Evolutionary conservation across 2,113 vertebrate genomes (phyloP).

Genomic region (Pica pica): DNA sequence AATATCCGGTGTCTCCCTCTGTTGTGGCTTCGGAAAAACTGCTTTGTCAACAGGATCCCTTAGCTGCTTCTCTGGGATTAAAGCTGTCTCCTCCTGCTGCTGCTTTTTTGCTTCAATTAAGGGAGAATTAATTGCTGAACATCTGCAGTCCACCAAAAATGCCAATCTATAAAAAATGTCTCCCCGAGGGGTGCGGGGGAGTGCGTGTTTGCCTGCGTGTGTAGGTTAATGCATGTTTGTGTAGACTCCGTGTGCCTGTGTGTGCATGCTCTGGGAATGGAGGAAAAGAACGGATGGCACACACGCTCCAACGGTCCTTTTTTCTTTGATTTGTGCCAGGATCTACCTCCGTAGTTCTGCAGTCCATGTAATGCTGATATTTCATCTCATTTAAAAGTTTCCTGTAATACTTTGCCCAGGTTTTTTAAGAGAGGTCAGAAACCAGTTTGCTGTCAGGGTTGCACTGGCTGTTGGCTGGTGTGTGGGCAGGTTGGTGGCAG

Average conservation of each 20-base stretch:
- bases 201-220: neutral
- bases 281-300: neutral
- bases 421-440: neutral
- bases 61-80: conserved; percentile 50
- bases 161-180: neutral
- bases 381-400: conserved; percentile 51
- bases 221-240: neutral
- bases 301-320: neutral
- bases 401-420: neutral
- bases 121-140: conserved; percentile 9
- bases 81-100: conserved; percentile 55
- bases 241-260: neutral
- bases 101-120: conserved; percentile 44
- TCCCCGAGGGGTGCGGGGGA: neutral
- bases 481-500: neutral
- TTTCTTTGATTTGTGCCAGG: neutral
- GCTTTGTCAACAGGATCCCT: conserved; percentile 70
- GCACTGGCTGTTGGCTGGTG: neutral
- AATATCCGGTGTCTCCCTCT: conserved; percentile 64
- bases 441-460: neutral
- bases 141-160: conserved; percentile 29
- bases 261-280: neutral
- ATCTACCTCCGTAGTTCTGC: neutral
- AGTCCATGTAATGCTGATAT: neutral
- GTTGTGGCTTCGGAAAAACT: conserved; percentile 63